These are phyloP conservation scores for Gari tellinella DNA, from an alignment of 2,888 invertebrate species.

Conservation along the genomic window DNA sequence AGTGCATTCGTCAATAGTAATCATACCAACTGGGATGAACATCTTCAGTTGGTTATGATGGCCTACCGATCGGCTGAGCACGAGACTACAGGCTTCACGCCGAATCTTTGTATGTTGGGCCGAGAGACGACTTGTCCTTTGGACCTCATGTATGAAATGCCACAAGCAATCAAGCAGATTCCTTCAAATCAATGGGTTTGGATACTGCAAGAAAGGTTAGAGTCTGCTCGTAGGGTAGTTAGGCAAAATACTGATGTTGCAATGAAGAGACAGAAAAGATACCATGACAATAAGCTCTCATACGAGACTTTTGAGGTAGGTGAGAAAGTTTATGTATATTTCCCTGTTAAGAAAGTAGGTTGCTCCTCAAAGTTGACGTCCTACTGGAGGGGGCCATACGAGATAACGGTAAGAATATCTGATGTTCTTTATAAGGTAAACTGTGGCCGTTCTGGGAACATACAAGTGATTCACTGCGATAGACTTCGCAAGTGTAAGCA, in stretches of 20 bases:
- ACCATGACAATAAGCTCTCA: too few relatives aligned
- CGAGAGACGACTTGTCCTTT: conserved; percentile 29
- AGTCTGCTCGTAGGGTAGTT: conserved; percentile 15
- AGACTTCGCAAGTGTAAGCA: not conserved
- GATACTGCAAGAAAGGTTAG: conserved; percentile 30
- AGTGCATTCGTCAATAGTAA: conserved; percentile 30
- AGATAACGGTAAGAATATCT: not conserved
- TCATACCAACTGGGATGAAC: conserved; percentile 45
- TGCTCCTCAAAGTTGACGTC: not conserved
- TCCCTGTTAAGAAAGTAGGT: too few relatives aligned
- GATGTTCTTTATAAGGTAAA: too few relatives aligned
- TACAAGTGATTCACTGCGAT: not conserved
- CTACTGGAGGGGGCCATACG: not conserved
- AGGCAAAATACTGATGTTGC: too few relatives aligned
- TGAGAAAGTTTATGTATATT: too few relatives aligned
- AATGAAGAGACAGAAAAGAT: too few relatives aligned
- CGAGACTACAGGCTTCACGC: conserved; percentile 34
- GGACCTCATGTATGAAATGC: conserved; percentile 25
- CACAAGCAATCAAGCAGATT: too few relatives aligned
- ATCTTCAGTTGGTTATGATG: conserved; percentile 36
- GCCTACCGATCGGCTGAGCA: conserved; percentile 34
- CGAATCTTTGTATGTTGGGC: conserved; percentile 32
- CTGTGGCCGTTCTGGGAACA: not conserved
- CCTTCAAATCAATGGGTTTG: conserved; percentile 36
- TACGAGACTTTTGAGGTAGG: too few relatives aligned